Percentiles rank a stretch among this genome's conserved stretches.
These are phyloP conservation scores for Corythoichthys haematopterus DNA, from an alignment of 2,113 vertebrate species.

Conservation along the genomic window DNA sequence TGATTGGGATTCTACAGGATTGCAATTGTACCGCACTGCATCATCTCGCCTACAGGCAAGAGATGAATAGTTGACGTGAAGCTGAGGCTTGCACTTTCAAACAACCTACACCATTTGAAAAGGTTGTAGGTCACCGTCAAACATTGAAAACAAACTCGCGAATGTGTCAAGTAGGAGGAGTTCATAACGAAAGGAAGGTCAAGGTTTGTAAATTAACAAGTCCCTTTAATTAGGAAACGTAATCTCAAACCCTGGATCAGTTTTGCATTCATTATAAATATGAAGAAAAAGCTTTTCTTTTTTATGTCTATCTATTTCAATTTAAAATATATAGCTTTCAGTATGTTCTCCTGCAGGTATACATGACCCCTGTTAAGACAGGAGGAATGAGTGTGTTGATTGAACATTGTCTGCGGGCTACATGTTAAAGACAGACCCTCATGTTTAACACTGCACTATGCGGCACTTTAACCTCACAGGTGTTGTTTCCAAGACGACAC, in stretches of 20 bases:
- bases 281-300: not conserved
- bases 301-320: not conserved
- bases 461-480: constrained; percentile 39
- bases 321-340: constrained; percentile 1
- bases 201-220: constrained; percentile 18
- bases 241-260: not conserved
- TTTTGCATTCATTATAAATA: not conserved
- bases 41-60: constrained; percentile 35
- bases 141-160: constrained; percentile 28
- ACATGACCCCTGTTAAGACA: constrained; percentile 24
- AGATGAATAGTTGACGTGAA: constrained; percentile 1
- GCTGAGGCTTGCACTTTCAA: constrained; percentile 8
- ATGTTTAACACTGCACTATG: constrained; percentile 52
- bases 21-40: constrained; percentile 35
- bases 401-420: constrained; percentile 39
- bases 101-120: constrained; percentile 8
- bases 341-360: constrained; percentile 34
- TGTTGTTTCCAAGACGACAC: constrained; percentile 14
- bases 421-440: constrained; percentile 46
- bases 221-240: constrained; percentile 9
- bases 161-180: constrained; percentile 2
- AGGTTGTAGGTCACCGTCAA: constrained; percentile 22
- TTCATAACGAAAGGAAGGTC: not conserved
- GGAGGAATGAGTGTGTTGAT: constrained; percentile 32
- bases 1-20: constrained; percentile 25